Evolutionary conservation across 1,140 invertebrate genomes (phyloP).

Genomic region (Zeugodacus cucurbitae): DNA sequence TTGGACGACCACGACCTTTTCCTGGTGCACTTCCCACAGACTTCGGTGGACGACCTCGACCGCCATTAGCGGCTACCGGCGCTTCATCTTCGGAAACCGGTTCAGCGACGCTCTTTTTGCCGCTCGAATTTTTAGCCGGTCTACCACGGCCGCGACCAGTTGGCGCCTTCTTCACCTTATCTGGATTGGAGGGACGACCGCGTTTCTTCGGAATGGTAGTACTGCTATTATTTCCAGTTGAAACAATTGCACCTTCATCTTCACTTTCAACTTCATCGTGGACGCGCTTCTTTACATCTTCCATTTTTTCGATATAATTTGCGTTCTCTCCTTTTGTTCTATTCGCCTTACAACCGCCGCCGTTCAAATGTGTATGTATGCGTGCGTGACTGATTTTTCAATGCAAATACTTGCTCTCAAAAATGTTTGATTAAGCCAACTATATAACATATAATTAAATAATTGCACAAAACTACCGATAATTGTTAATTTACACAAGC

Average conservation of each 20-base stretch:
- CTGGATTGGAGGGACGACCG: constrained; percentile 43
- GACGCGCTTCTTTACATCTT: constrained; percentile 25
- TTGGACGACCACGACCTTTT: constrained; percentile 58
- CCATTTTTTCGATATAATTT: constrained; percentile 38
- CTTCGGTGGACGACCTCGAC: neutral
- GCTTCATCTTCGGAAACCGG: constrained; percentile 18
- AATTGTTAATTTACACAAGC: too few species aligned
- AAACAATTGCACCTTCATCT: constrained; percentile 3
- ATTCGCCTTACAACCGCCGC: neutral
- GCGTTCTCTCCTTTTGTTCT: neutral
- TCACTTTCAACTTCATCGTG: constrained; percentile 8
- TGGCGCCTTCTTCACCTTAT: constrained; percentile 16
- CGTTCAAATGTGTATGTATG: constrained; percentile 3
- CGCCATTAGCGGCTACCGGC: neutral
- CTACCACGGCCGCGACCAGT: constrained; percentile 37
- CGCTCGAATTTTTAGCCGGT: constrained; percentile 21
- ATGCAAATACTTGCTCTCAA: neutral
- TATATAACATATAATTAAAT: neutral
- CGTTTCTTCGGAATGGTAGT: constrained; percentile 42
- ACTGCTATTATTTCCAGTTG: neutral
- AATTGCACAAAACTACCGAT: too few species aligned
- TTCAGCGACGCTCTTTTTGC: constrained; percentile 6
- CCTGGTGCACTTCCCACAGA: neutral
- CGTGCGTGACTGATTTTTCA: constrained; percentile 3
- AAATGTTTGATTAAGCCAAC: neutral